Percentiles rank a stretch among this genome's conserved stretches.
Evolutionary conservation across 2,888 invertebrate genomes (phyloP).

Genomic region (Hylaea fasciaria): DNA sequence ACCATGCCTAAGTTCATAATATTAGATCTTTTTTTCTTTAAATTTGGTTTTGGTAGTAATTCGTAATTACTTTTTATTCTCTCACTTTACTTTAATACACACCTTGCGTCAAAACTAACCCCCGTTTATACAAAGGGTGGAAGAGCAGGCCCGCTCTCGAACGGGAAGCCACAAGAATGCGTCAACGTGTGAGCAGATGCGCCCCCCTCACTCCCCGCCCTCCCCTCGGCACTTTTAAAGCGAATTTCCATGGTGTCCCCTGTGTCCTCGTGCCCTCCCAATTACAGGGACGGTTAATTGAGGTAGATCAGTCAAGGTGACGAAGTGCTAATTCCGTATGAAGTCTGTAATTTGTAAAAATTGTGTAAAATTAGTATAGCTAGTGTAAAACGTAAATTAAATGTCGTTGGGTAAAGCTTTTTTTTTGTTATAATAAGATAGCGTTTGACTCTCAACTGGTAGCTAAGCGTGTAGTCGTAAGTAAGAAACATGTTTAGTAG

Average conservation of each 20-base stretch:
- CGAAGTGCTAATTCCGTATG: slow-evolving; percentile 18
- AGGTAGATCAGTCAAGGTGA: slow-evolving; percentile 31
- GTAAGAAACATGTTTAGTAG: too few relatives aligned
- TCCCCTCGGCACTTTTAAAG: slow-evolving; percentile 53
- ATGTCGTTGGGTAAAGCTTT: background rate
- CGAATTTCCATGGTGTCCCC: slow-evolving; percentile 55
- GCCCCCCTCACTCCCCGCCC: slow-evolving; percentile 46
- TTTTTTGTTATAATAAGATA: too few relatives aligned
- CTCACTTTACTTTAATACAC: background rate
- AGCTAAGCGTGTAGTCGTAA: too few relatives aligned
- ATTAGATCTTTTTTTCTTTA: too few relatives aligned
- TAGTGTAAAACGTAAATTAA: background rate
- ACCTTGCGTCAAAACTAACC: slow-evolving; percentile 14
- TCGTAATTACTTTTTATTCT: too few relatives aligned
- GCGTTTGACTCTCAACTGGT: too few relatives aligned
- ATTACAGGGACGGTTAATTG: slow-evolving; percentile 41
- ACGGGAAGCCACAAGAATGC: slow-evolving; percentile 79
- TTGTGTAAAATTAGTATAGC: background rate
- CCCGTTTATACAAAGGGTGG: slow-evolving; percentile 41
- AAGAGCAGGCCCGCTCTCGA: slow-evolving; percentile 54
- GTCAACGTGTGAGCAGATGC: slow-evolving; percentile 75
- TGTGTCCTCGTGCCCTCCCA: slow-evolving; percentile 31
- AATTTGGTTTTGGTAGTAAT: too few relatives aligned
- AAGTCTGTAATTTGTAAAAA: background rate
- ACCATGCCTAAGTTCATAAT: too few relatives aligned